These are phyloP conservation scores for Parnassius smintheus DNA, from an alignment of 2,888 invertebrate species.

Conservation along the genomic window DNA sequence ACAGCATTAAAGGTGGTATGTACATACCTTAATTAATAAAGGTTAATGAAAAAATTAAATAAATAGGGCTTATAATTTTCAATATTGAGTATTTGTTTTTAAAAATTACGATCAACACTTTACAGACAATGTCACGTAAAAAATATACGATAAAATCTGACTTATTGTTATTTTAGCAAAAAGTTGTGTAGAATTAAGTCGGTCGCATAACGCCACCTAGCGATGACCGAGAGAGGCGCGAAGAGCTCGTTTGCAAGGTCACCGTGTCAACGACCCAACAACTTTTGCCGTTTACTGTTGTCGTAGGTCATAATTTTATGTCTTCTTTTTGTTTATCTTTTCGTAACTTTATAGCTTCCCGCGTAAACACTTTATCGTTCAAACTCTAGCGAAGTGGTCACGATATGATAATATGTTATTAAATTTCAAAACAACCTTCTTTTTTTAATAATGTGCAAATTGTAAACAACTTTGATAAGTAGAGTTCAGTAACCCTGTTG, in stretches of 20 bases:
- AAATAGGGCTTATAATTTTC: too few species aligned
- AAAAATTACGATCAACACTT: too few species aligned
- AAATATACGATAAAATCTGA: too few species aligned
- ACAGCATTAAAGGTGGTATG: too few species aligned
- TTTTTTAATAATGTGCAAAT: slow-evolving; percentile 11
- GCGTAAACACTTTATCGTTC: slow-evolving; percentile 62
- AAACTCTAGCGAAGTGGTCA: slow-evolving; percentile 31
- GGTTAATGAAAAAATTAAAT: too few species aligned
- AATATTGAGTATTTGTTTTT: too few species aligned
- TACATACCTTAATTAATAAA: too few species aligned
- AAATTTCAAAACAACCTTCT: slow-evolving; percentile 15
- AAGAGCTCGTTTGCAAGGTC: slow-evolving; percentile 66
- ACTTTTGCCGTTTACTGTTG: slow-evolving; percentile 80
- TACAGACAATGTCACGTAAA: too few species aligned
- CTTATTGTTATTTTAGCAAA: too few species aligned
- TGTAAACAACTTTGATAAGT: slow-evolving; percentile 17
- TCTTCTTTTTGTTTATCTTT: slow-evolving; percentile 81
- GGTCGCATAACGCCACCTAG: slow-evolving; percentile 60
- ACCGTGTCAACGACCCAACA: slow-evolving; percentile 77
- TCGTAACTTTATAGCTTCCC: slow-evolving; percentile 74
- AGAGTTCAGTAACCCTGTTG: slow-evolving; percentile 14
- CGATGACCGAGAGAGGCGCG: slow-evolving; percentile 48
- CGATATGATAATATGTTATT: slow-evolving; percentile 31
- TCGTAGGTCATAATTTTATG: slow-evolving; percentile 82
- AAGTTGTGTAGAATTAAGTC: not conserved